Percentiles rank a stretch among this genome's conserved stretches.
Conservation (phyloP, 2,797 vertebrate species). For the Kryptopterus vitreolus region DNA sequence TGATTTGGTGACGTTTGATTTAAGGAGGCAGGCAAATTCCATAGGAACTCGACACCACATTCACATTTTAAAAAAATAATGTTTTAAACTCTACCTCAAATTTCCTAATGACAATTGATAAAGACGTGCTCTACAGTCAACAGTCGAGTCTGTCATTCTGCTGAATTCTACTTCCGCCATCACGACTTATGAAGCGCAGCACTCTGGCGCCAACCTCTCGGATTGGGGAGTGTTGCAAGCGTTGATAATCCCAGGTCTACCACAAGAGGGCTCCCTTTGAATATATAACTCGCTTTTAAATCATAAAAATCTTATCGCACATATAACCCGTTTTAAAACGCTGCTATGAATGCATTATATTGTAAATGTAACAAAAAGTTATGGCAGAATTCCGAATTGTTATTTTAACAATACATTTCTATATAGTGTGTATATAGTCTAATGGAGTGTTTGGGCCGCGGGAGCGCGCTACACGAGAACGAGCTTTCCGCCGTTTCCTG, state of each 20-base stretch:
- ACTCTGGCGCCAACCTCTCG: conserved; percentile 18
- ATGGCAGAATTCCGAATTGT: not conserved
- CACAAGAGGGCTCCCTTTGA: not conserved
- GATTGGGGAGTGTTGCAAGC: not conserved
- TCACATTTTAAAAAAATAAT: not conserved
- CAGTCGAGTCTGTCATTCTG: not conserved
- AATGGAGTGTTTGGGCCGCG: not conserved
- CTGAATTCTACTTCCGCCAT: conserved; percentile 11
- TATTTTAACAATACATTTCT: not conserved
- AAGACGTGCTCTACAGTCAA: not conserved
- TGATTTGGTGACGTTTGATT: not conserved
- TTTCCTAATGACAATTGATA: not conserved
- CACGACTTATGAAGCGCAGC: not conserved
- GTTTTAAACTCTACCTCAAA: not conserved
- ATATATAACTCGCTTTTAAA: not conserved
- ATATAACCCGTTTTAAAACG: not conserved
- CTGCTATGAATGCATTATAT: not conserved
- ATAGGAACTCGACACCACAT: not conserved
- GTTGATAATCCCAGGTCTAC: not conserved
- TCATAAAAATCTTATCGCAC: not conserved
- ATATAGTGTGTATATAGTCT: not conserved
- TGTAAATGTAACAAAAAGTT: not conserved
- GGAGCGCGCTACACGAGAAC: conserved; percentile 45
- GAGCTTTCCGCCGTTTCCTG: conserved; percentile 56
- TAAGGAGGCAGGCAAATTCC: not conserved